Evolutionary conservation across 2,113 vertebrate genomes (phyloP), one percentile per base, ranked within the genome.

Genomic region (Dasyornis broadbenti): DNA sequence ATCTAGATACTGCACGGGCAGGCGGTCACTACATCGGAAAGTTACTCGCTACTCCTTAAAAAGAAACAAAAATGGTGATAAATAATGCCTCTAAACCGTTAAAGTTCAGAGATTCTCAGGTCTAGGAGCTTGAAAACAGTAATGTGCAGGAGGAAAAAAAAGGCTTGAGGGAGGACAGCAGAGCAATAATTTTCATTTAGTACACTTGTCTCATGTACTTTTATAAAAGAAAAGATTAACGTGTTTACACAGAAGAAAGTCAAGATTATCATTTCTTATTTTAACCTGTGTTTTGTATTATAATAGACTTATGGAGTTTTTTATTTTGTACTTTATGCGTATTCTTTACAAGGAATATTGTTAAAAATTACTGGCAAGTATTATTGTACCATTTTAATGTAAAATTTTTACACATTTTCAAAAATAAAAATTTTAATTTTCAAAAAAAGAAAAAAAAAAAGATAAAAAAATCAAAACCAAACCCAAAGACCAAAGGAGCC

Each of bases 261-360:
- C 86, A 92, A 96, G 97, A 75, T 85, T 92, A 97, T 93, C 44
- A 77, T 96, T 97, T 98, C 96, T 97, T 97, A 98, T 98, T 99
- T 98, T 98, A 98, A 98, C 98, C 99, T 99, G 97, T 98, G 98
- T 97, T 99, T 99, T 99, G 98, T 99, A 99, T 98, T 97, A 98
- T 98, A 98, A 97, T 97, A 97, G 98, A 97, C 92, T 80, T 94
- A 89, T 5, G 94, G 94, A 97, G 87, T 92, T 97, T 97, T 98
- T 98, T 97, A 98, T 98, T 98, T 98, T 98, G 97, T 98, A 98
- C 97, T 97, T 98, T 98, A 98, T 98, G 98, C 98, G 52, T 99
- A 98, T 99, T 99, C 98, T 99, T 98, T 98, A 98, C 98, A 98
- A 98, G 97, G 98, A 99, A 97, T 98, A 98, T 98, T 99, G 98